A percentile compares a stretch with the other conserved stretches of the same genome.
Conservation (phyloP, 1,140 invertebrate species). For the Diabrotica undecimpunctata region DNA sequence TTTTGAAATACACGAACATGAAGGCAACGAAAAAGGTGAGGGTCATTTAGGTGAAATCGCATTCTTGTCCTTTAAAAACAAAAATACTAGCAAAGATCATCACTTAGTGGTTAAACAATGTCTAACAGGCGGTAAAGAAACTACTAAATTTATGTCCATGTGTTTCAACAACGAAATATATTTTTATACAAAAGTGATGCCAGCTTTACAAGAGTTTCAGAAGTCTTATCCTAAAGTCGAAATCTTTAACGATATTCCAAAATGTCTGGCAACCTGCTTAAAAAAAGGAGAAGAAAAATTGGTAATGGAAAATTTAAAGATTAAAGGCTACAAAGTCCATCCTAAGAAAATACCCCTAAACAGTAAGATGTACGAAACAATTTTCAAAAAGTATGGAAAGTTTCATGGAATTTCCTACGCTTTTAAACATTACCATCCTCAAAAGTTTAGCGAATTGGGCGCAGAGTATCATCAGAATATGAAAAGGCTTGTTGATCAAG, state of each 20-base stretch:
- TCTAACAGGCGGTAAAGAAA: background rate
- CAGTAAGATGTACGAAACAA: background rate
- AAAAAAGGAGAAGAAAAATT: slow-evolving; percentile 49
- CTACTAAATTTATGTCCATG: background rate
- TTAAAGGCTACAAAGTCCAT: background rate
- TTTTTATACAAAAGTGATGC: slow-evolving; percentile 5
- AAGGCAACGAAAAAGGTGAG: slow-evolving; percentile 10
- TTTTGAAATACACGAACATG: background rate
- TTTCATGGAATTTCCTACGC: slow-evolving; percentile 44
- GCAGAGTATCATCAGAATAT: too few relatives aligned
- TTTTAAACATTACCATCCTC: slow-evolving; percentile 44
- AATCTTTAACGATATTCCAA: slow-evolving; percentile 22
- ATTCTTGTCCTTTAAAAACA: slow-evolving; percentile 7
- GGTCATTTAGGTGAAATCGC: background rate
- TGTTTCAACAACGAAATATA: slow-evolving; percentile 10
- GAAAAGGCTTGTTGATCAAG: too few relatives aligned
- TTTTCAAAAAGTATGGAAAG: slow-evolving; percentile 26
- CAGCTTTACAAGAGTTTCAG: background rate
- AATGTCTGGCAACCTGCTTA: slow-evolving; percentile 22
- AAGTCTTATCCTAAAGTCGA: slow-evolving; percentile 12
- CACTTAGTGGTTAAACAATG: slow-evolving; percentile 10
- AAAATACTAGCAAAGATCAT: background rate
- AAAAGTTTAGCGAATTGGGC: slow-evolving; percentile 24
- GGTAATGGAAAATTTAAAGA: slow-evolving; percentile 42
- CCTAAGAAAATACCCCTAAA: too few relatives aligned